Percentiles rank a stretch among this genome's conserved stretches.
Conservation (phyloP, 2,113 vertebrate species). For the Mesitornis unicolor region DNA sequence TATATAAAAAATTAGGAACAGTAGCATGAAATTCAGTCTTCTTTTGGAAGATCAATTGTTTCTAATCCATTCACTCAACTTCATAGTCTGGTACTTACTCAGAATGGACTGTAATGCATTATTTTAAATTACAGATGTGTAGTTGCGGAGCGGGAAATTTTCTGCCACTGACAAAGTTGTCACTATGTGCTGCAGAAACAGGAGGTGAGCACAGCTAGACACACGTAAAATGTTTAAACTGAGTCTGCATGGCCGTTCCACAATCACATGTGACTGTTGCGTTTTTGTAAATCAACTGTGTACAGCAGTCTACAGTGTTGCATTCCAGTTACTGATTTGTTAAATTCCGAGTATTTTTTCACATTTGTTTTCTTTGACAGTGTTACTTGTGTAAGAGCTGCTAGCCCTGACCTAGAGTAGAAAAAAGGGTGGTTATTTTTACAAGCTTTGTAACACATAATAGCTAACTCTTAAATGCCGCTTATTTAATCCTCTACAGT, state of each 20-base stretch:
- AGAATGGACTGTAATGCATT: background rate
- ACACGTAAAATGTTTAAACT: background rate
- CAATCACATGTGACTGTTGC: background rate
- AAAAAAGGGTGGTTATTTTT: background rate
- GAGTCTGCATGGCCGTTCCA: background rate
- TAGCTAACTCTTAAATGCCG: background rate
- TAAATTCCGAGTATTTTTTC: background rate
- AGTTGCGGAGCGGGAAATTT: background rate
- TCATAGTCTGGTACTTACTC: background rate
- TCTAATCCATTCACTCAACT: background rate
- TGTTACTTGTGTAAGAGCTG: background rate
- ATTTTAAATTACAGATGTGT: background rate
- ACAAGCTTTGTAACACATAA: background rate
- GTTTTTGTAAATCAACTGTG: background rate
- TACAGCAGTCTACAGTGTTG: background rate
- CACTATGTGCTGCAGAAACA: background rate
- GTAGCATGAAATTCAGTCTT: background rate
- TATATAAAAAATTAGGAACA: background rate
- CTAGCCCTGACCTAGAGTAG: background rate
- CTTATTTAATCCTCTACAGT: background rate
- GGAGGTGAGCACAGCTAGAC: background rate
- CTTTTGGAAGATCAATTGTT: background rate
- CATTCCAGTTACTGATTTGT: background rate
- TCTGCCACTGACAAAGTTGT: background rate
- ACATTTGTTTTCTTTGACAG: background rate